A percentile compares a stretch with the other conserved stretches of the same genome.
Evolutionary conservation across 2,113 vertebrate genomes (phyloP).

Genomic region (Thalassoma bifasciatum): DNA sequence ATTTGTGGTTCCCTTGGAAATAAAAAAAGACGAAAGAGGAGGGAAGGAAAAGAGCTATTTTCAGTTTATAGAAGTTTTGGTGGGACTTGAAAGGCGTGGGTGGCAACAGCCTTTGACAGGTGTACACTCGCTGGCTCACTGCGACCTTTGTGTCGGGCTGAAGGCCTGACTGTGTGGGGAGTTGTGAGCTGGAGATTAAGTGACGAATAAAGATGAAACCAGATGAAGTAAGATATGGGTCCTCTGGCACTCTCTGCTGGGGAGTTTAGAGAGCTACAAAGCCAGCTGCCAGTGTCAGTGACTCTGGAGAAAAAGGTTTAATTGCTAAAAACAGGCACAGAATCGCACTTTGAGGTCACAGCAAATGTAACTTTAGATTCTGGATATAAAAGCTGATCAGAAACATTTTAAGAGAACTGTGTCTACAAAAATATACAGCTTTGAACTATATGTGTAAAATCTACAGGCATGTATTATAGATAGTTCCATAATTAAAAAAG

Average conservation of each 20-base stretch:
- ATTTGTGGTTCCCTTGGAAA: constrained; percentile 67
- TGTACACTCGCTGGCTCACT: constrained; percentile 45
- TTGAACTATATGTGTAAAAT: background rate
- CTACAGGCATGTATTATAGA: background rate
- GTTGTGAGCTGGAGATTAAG: constrained; percentile 41
- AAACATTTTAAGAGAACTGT: background rate
- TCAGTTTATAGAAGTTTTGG: constrained; percentile 58
- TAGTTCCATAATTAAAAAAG: background rate
- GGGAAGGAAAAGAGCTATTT: constrained; percentile 62
- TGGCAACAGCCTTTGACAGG: constrained; percentile 67
- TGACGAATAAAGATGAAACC: background rate
- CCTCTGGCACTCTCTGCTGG: constrained; percentile 80
- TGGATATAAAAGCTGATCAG: background rate
- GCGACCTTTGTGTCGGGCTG: constrained; percentile 31
- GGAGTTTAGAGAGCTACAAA: constrained; percentile 5
- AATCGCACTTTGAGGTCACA: background rate
- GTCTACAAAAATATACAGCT: background rate
- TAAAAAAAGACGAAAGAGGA: constrained; percentile 10
- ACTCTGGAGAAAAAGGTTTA: background rate
- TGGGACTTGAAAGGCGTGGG: constrained; percentile 36
- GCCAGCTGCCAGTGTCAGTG: background rate
- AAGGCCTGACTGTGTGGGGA: background rate
- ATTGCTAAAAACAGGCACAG: background rate
- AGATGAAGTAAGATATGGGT: constrained; percentile 27
- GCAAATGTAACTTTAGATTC: background rate